Percentiles rank a stretch among this genome's conserved stretches.
Conservation (phyloP, 1,140 invertebrate species). For the Tetraneura akinire region DNA sequence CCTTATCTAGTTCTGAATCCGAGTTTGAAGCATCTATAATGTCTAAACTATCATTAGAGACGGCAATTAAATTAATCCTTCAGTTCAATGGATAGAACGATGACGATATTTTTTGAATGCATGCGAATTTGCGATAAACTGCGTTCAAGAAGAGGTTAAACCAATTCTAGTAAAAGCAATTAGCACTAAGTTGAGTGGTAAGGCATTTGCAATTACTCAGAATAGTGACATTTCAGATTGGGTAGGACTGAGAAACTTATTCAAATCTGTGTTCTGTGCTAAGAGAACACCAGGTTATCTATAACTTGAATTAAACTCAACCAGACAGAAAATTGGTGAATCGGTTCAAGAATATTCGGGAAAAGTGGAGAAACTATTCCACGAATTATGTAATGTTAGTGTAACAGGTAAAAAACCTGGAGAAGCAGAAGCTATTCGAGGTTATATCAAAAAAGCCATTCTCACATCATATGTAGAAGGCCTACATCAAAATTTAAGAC, state of each 20-base stretch:
- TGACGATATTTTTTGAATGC: neutral
- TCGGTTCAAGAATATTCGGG: neutral
- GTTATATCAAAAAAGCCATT: neutral
- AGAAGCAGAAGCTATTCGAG: neutral
- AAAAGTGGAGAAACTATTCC: neutral
- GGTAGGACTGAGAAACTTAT: neutral
- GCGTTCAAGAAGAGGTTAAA: neutral
- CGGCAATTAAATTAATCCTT: neutral
- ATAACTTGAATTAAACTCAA: neutral
- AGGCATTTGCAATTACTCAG: neutral
- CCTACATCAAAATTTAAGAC: neutral
- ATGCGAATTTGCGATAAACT: neutral
- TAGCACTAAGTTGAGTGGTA: neutral
- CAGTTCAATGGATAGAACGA: neutral
- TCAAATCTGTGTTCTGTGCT: neutral
- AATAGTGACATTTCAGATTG: slow-evolving; percentile 4
- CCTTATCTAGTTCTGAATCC: too few species aligned
- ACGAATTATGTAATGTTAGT: neutral
- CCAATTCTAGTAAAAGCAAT: neutral
- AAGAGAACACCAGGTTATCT: neutral
- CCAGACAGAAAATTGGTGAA: neutral
- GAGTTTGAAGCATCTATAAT: too few species aligned
- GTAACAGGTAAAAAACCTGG: neutral
- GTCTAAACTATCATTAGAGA: neutral
- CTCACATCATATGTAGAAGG: neutral